Evolutionary conservation across 2,113 vertebrate species (phyloP), one percentile per base, ranked within the genome.

Genomic region (Turnix velox): DNA sequence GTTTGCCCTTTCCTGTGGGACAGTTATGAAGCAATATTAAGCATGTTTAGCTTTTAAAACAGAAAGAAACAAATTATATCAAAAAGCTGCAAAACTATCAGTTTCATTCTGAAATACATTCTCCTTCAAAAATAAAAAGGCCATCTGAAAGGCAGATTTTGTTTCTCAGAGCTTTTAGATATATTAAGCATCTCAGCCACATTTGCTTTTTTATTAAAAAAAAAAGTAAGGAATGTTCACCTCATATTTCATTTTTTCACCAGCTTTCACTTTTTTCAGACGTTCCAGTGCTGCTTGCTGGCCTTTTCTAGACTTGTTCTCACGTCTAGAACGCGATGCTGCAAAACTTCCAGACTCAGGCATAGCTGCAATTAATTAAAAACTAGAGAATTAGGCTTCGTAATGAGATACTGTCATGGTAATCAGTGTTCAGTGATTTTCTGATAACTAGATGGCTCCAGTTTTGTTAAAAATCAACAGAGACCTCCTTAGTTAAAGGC

Each of bases 241-340:
- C 98, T 99, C 98, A 66, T 99, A 99, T 97, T 99, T 99, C 88
- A 98, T 94, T 96, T 99, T 99, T 97, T 99, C 98, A 4, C 99
- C 99, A 73, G 96, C 98, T 97, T 99, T 99, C 75, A 97, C 98
- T 95, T 98, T 99, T 97, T 97, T 99, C 81, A 99, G 96, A 94
- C 98, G 98, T 94, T 99, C 99, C 91, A 99, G 96, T 3, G 99
- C 99, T 69, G 98, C 98, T 89, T 98, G 98, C 73, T 98, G 98
- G 15, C 99, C 98, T 91, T 96, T 98, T 94, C 98, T 99, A 79
- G 98, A 98, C 84, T 97, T 99, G 87, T 97, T 99, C 97, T 99
- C 99, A 55, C 99, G 97, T 54, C 98, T 98, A 75, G 98, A 98
- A 82, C 99, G 98, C 37, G 98, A 98, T 74, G 92, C 86, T 25